phyloP scores from a whole-genome alignment of 2,888 invertebrate genomes.

The Willowsia nigromaculata region DNA sequence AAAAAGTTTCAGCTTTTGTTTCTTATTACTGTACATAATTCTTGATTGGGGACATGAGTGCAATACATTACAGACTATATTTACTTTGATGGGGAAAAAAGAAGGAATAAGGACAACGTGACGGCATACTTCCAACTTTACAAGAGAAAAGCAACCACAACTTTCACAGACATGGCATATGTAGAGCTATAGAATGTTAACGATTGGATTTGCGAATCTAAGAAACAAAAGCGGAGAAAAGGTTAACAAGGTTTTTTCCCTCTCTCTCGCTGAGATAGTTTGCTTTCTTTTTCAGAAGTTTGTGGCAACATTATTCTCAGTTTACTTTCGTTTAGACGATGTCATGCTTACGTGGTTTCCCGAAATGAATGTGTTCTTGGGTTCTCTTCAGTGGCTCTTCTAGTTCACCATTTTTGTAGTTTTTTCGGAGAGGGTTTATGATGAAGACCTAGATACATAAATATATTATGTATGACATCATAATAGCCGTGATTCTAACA shows the following conservation, averaged over 20 bases:
- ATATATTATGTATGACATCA: constrained; percentile 55
- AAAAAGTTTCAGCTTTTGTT: constrained; percentile 58
- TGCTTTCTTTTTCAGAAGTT: neutral
- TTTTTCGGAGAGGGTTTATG: neutral
- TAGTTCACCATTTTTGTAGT: neutral
- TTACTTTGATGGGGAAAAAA: constrained; percentile 32
- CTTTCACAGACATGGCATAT: neutral
- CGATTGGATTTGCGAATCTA: constrained; percentile 8
- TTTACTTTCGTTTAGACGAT: neutral
- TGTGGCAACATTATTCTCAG: neutral
- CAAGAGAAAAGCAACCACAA: neutral
- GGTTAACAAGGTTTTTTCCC: constrained; percentile 46
- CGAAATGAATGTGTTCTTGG: neutral
- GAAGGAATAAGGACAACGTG: constrained; percentile 10
- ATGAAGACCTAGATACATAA: constrained; percentile 44
- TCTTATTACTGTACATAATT: constrained; percentile 52
- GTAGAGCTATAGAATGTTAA: neutral
- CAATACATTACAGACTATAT: constrained; percentile 27
- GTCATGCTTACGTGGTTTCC: neutral
- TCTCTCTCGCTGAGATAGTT: neutral
- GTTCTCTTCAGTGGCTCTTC: neutral
- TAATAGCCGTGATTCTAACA: constrained; percentile 35
- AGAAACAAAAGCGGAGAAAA: constrained; percentile 9
- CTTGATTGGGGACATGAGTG: constrained; percentile 51
- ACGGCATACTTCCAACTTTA: neutral